Evolutionary conservation across 2,888 invertebrate species (phyloP).

Genomic region (Chironomus tentans): DNA sequence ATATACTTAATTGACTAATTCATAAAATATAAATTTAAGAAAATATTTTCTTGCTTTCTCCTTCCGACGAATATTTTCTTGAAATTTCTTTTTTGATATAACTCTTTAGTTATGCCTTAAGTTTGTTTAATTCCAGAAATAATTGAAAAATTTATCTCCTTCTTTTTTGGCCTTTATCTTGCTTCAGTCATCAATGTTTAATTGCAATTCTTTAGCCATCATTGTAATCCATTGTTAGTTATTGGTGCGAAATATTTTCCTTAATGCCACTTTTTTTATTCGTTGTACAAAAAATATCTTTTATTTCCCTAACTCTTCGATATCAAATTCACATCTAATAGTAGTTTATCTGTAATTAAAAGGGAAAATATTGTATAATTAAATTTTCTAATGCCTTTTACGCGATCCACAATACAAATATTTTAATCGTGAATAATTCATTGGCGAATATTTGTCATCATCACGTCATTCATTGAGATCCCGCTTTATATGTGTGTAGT

Average conservation of each 20-base stretch:
- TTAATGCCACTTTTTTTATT: background rate
- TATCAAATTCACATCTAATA: background rate
- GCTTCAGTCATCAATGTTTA: background rate
- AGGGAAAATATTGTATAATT: background rate
- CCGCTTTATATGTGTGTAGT: background rate
- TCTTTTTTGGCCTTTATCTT: no score
- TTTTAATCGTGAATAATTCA: background rate
- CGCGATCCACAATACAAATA: background rate
- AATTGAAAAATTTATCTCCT: no score
- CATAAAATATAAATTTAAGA: background rate
- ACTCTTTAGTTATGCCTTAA: background rate
- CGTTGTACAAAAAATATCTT: background rate
- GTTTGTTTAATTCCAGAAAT: no score
- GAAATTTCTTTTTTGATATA: background rate
- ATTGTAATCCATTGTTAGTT: background rate
- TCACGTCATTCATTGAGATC: conserved; percentile 13
- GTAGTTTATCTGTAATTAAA: background rate
- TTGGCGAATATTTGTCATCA: conserved; percentile 11
- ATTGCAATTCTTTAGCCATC: background rate
- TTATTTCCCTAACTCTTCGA: background rate
- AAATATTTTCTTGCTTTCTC: background rate
- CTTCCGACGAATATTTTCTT: background rate
- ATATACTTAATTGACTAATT: conserved; percentile 31
- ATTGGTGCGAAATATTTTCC: background rate
- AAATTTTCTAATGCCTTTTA: background rate